Percentiles rank a stretch among this genome's conserved stretches.
These are phyloP conservation scores for Rhizoglyphus robini DNA, from an alignment of 1,140 invertebrate species.

Conservation along the genomic window DNA sequence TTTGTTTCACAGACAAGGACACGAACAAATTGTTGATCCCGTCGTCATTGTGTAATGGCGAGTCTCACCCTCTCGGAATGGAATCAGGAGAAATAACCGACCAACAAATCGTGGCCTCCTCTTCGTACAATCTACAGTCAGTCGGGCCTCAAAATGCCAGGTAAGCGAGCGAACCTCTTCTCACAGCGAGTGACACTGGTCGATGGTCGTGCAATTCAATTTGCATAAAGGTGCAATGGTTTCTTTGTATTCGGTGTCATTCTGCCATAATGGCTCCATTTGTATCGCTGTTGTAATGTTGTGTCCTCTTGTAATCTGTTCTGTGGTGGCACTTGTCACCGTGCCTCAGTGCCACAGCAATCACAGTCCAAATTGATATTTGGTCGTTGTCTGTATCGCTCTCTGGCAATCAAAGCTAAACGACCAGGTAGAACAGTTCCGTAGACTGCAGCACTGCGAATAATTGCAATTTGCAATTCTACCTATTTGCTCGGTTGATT, in stretches of 20 bases:
- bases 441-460: not conserved
- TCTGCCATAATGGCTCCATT: not conserved
- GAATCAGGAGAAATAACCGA: conserved; percentile 73
- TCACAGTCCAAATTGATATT: not conserved
- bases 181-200: not conserved
- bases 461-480: not conserved
- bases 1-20: not conserved
- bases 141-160: conserved; percentile 79
- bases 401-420: conserved; percentile 1
- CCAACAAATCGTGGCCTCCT: conserved; percentile 67
- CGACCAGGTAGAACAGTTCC: not conserved
- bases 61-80: conserved; percentile 57
- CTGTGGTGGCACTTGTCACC: not conserved
- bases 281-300: not conserved
- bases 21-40: not conserved
- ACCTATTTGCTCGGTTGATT: not conserved
- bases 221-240: not conserved
- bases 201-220: not conserved
- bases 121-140: conserved; percentile 73
- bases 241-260: not conserved
- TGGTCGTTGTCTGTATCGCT: not conserved
- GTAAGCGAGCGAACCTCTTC: too few species aligned
- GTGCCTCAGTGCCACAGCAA: not conserved
- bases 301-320: not conserved
- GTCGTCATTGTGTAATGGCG: not conserved